A percentile compares a stretch with the other conserved stretches of the same genome.
phyloP scores from a whole-genome alignment of 2,797 vertebrate genomes.

The Sebastes minor region DNA sequence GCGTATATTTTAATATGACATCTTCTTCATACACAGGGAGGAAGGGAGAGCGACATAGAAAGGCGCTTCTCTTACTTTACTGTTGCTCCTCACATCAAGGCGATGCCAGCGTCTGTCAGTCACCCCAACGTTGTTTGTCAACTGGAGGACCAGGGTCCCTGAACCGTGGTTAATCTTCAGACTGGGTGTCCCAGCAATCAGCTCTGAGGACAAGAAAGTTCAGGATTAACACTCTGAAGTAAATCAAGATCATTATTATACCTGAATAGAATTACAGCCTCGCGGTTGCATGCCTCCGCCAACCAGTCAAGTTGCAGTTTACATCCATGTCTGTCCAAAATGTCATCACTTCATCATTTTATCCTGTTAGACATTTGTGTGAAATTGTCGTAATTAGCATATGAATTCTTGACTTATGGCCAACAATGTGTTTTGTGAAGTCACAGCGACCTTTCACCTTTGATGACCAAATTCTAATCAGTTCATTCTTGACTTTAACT shows the following conservation, averaged over 20 bases:
- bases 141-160: conserved; percentile 81
- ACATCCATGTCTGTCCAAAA: not conserved
- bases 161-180: conserved; percentile 87
- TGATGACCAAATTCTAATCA: not conserved
- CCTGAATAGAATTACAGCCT: not conserved
- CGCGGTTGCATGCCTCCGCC: too few species aligned
- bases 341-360: not conserved
- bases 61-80: conserved; percentile 76
- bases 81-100: conserved; percentile 84
- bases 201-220: conserved; percentile 70
- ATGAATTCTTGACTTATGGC: not conserved
- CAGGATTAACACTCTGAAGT: not conserved
- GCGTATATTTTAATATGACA: not conserved
- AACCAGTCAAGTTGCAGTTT: not conserved
- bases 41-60: not conserved
- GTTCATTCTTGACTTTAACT: not conserved
- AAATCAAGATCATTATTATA: not conserved
- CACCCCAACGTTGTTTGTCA: conserved; percentile 79
- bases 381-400: not conserved
- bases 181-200: conserved; percentile 81
- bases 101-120: conserved; percentile 88
- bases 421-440: not conserved
- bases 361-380: not conserved
- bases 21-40: not conserved
- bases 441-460: not conserved